Percentiles rank a stretch among this genome's conserved stretches.
phyloP scores from a whole-genome alignment of 2,888 invertebrate species.

The Synergus umbraculus region DNA sequence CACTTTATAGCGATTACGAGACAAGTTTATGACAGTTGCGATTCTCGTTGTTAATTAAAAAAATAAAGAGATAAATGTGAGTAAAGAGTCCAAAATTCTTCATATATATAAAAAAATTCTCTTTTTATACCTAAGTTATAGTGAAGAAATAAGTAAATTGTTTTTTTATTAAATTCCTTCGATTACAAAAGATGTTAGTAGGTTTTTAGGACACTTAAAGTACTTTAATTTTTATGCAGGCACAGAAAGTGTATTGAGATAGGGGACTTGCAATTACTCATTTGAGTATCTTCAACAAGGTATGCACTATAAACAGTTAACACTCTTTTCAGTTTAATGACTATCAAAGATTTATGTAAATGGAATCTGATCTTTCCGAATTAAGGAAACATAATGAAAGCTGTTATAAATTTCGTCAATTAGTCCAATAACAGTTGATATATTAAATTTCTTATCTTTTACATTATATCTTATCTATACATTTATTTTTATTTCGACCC shows the following conservation, averaged over 20 bases:
- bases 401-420: not conserved
- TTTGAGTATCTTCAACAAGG: not conserved
- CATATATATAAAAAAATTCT: too few species aligned
- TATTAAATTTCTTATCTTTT: not conserved
- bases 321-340: not conserved
- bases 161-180: not conserved
- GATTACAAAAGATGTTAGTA: not conserved
- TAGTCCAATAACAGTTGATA: not conserved
- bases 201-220: conserved; percentile 8
- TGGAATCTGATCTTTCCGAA: not conserved
- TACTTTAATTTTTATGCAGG: not conserved
- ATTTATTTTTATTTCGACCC: too few species aligned
- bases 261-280: not conserved
- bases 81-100: not conserved
- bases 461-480: not conserved
- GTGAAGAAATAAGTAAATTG: not conserved
- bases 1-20: conserved; percentile 28
- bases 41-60: conserved; percentile 25
- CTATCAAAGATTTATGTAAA: not conserved
- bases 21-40: conserved; percentile 20
- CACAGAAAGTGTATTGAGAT: not conserved
- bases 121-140: too few species aligned
- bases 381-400: not conserved
- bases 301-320: not conserved
- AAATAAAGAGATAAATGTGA: not conserved